phyloP scores from a whole-genome alignment of 1,140 invertebrate species.

The Sitophilus oryzae region DNA sequence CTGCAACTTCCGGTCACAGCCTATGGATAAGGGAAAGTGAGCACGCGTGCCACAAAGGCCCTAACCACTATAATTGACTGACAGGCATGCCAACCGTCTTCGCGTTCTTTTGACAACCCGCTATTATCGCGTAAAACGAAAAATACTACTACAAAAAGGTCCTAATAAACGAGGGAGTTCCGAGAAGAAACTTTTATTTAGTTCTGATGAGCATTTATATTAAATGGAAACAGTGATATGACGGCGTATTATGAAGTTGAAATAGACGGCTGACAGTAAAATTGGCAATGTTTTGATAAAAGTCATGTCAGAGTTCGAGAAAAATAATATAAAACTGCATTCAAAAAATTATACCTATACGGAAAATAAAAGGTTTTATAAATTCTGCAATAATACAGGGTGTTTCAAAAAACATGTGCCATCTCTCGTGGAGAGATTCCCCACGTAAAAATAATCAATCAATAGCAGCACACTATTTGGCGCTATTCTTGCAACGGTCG shows the following conservation, averaged over 20 bases:
- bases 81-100: constrained; percentile 8
- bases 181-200: background rate
- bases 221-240: background rate
- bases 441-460: too few species aligned
- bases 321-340: too few species aligned
- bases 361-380: too few species aligned
- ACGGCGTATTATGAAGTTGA: background rate
- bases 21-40: background rate
- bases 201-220: background rate
- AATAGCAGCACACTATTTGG: too few species aligned
- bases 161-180: background rate
- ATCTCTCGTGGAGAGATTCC: too few species aligned
- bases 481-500: too few species aligned
- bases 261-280: background rate
- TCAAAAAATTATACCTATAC: too few species aligned
- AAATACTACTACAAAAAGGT: background rate
- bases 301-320: too few species aligned
- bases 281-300: background rate
- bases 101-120: background rate
- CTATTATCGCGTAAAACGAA: background rate
- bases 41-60: background rate
- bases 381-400: too few species aligned
- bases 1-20: background rate
- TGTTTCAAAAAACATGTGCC: too few species aligned
- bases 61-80: constrained; percentile 3